phyloP scores from a whole-genome alignment of 2,888 invertebrate species.

The Cosmia trapezina region DNA sequence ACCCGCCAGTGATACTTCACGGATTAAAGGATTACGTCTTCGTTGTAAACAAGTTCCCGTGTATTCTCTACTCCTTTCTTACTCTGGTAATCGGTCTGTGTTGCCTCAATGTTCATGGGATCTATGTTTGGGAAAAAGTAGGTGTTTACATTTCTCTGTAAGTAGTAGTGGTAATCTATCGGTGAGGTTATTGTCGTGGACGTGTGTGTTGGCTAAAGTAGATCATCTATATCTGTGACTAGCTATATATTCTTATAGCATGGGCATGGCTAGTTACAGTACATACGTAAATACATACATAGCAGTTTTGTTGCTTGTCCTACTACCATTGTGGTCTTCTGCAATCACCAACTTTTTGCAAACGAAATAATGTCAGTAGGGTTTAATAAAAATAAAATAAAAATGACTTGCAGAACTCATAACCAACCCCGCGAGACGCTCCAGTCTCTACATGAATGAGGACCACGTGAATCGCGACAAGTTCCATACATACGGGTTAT shows the following conservation, averaged over 20 bases:
- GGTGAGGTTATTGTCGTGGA: not conserved
- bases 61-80: conserved; percentile 77
- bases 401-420: conserved; percentile 70
- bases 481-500: conserved; percentile 87
- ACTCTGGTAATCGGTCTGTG: conserved; percentile 59
- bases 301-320: not conserved
- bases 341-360: conserved; percentile 23
- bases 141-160: conserved; percentile 25
- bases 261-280: not conserved
- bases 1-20: conserved; percentile 81
- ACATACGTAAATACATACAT: not conserved
- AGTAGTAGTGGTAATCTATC: not conserved
- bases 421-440: conserved; percentile 51
- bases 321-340: not conserved
- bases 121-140: conserved; percentile 14
- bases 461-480: conserved; percentile 81
- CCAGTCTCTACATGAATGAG: conserved; percentile 56
- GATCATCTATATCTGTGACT: not conserved
- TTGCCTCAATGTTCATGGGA: conserved; percentile 52
- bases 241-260: not conserved
- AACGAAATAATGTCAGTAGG: conserved; percentile 5
- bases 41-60: conserved; percentile 80
- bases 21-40: conserved; percentile 86
- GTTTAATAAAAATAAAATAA: conserved; percentile 54
- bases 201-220: not conserved